These are phyloP conservation scores for Hypselothyrea guttata DNA, from an alignment of 2,888 invertebrate species.

Conservation along the genomic window DNA sequence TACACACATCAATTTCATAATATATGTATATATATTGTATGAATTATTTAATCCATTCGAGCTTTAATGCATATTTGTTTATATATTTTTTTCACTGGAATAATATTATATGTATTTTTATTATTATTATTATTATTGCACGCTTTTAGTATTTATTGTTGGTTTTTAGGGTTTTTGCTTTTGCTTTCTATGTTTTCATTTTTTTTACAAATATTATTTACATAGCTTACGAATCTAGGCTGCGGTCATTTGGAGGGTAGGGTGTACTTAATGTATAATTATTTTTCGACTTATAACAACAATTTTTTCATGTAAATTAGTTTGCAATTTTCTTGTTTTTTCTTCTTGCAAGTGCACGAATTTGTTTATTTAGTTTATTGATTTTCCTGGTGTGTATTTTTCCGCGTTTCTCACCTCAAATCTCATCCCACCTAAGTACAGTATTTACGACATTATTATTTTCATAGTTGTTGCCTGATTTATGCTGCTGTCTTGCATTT, in stretches of 20 bases:
- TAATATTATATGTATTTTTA: constrained; percentile 39
- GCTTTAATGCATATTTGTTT: constrained; percentile 61
- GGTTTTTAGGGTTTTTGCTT: constrained; percentile 6
- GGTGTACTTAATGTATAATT: constrained; percentile 70
- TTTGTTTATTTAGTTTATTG: constrained; percentile 61
- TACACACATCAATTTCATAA: constrained; percentile 39
- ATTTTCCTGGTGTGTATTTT: constrained; percentile 41
- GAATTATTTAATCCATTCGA: constrained; percentile 8
- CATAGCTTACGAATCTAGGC: constrained; percentile 67
- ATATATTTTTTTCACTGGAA: constrained; percentile 26
- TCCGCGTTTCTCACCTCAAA: constrained; percentile 29
- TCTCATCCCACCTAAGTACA: constrained; percentile 18
- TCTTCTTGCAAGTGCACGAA: constrained; percentile 45
- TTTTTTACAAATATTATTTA: constrained; percentile 73
- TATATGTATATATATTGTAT: constrained; percentile 7
- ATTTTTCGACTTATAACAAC: constrained; percentile 67
- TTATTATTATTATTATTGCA: constrained; percentile 26
- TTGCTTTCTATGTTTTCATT: constrained; percentile 4
- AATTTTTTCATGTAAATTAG: constrained; percentile 63
- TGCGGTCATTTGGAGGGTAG: constrained; percentile 71
- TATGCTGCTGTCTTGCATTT: constrained; percentile 16
- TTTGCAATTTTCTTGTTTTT: constrained; percentile 43
- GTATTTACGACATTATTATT: constrained; percentile 24
- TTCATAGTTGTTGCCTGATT: constrained; percentile 28
- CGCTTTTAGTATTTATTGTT: constrained; percentile 22